Evolutionary conservation across 64 coral and sea anemone genomes (phyloP).

Genomic region (Montipora sp.): DNA sequence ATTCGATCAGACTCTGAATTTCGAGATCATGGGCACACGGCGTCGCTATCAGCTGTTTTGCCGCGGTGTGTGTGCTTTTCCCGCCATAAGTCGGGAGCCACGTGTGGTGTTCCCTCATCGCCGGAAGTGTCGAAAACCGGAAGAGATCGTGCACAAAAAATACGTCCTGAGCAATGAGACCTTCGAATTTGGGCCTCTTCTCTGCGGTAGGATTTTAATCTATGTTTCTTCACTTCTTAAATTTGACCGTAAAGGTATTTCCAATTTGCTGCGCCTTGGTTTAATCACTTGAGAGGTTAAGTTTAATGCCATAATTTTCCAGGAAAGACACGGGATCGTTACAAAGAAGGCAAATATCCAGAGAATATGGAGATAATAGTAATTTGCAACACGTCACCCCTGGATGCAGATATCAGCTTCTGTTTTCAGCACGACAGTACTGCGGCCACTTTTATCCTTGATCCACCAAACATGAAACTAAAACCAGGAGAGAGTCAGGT

Average conservation of each 20-base stretch:
- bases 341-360: conserved; percentile 92
- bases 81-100: conserved; percentile 92
- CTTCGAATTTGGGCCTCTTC: conserved; percentile 94
- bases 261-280: too few relatives aligned
- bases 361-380: conserved; percentile 92
- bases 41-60: conserved; percentile 97
- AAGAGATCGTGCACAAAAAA: conserved; percentile 97
- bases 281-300: too few relatives aligned
- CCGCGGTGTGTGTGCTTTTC: conserved; percentile 98
- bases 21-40: conserved; percentile 94
- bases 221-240: too few relatives aligned
- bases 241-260: too few relatives aligned
- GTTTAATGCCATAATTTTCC: not conserved
- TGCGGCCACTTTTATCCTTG: conserved; percentile 90
- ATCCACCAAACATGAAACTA: conserved; percentile 89
- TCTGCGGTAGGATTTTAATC: conserved; percentile 33
- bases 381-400: conserved; percentile 82
- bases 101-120: conserved; percentile 95
- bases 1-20: conserved; percentile 98
- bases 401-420: conserved; percentile 88
- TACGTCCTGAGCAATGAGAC: conserved; percentile 95
- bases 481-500: conserved; percentile 92
- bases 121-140: conserved; percentile 90
- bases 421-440: conserved; percentile 94
- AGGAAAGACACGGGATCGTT: conserved; percentile 91